Base-by-base conservation (phyloP, 2,797 vertebrate species). In the Aulostomus chinensis region DNA sequence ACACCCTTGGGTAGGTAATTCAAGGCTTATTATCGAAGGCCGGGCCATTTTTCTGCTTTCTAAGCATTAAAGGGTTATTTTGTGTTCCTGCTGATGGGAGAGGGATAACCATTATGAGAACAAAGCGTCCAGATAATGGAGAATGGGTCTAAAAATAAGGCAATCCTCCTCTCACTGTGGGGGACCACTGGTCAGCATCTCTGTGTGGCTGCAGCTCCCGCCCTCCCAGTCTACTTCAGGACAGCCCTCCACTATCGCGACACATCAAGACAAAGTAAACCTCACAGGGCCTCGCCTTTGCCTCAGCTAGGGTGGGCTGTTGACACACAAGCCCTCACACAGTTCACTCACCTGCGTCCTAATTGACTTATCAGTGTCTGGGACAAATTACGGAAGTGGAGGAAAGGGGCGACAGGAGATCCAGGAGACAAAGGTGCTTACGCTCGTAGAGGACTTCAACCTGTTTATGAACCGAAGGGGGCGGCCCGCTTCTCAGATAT, bases 31-130 rank as follows among this genome's bases (percentile, higher is more conserved):
- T 93, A 92, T 88, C 50, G 81, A 89, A 88, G 88, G 85, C 88
- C 62, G 40, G 81, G 84, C 81, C 86, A 88, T 91, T 91, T 91
- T 90, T 91, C 86, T 91, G 89, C 89, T 90, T 88, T 92, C 89
- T 87, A 88, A 90, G 90, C 88, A 91, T 91, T 93, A 92, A 91
- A 91, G 91, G 91, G 89, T 91, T 91, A 91, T 93, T 91, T 91
- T 91, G 89, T 92, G 89, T 91, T 91, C 90, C 89, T 87, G 86
- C 84, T 90, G 88, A 89, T 89, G 88, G 88, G 79, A 88, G 85
- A 89, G 83, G 87, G 83, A 86, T 87, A 91, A 91, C 90, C 91
- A 93, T 90, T 90, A 91, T 86, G 86, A 87, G 90, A 91, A 92
- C 90, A 92, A 91, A 91, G 90, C 89, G 56, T 82, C 75, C 52